Evolutionary conservation across 2,797 vertebrate genomes (phyloP).

Genomic region (Natrix natrix): DNA sequence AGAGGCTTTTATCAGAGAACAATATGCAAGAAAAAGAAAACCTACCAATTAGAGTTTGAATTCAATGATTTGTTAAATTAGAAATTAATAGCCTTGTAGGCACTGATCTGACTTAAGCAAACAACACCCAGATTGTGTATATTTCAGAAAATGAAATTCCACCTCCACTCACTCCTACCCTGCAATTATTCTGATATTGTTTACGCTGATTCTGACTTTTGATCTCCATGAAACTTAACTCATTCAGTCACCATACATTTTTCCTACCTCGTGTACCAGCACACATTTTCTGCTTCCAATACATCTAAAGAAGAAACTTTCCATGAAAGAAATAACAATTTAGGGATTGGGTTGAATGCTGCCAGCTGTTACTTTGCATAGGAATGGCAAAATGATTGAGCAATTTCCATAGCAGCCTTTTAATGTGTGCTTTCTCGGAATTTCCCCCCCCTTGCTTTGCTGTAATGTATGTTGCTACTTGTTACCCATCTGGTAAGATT

Average conservation of each 20-base stretch:
- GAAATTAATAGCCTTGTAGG: neutral
- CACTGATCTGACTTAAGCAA: neutral
- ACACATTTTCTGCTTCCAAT: neutral
- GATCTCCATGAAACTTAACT: slow-evolving; percentile 3
- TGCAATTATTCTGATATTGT: neutral
- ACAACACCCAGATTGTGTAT: neutral
- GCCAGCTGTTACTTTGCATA: neutral
- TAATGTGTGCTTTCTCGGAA: neutral
- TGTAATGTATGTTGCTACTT: neutral
- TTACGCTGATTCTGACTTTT: neutral
- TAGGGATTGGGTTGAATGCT: neutral
- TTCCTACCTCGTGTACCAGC: neutral
- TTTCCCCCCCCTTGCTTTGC: neutral
- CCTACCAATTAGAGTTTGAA: neutral
- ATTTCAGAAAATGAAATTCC: neutral
- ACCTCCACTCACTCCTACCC: neutral
- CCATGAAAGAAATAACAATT: neutral
- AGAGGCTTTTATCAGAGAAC: neutral
- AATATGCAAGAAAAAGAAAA: neutral
- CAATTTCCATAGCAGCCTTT: neutral
- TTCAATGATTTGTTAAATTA: neutral
- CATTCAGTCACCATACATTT: neutral
- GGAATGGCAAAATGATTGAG: neutral
- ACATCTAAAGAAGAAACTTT: neutral
- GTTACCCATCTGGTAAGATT: neutral